phyloP scores from a whole-genome alignment of 2,888 invertebrate genomes.

The Eucera pruinosa region DNA sequence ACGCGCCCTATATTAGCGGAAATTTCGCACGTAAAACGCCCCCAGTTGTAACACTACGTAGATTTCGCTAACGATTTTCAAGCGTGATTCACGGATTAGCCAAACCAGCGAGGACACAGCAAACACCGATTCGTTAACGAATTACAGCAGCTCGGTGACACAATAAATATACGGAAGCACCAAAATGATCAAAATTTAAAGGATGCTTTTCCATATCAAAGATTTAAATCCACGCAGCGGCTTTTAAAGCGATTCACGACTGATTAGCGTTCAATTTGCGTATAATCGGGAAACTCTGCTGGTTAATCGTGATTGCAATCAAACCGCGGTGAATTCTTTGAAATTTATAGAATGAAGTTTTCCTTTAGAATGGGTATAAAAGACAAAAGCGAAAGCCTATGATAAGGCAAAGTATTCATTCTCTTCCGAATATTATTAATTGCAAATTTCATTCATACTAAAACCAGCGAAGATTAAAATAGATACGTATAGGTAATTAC shows the following conservation, averaged over 20 bases:
- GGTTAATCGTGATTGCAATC: conserved; percentile 10
- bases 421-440: too few relatives aligned
- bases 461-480: too few relatives aligned
- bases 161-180: conserved; percentile 23
- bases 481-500: too few relatives aligned
- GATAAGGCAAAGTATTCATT: too few relatives aligned
- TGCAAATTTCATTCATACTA: too few relatives aligned
- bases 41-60: neutral
- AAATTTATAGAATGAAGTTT: conserved; percentile 1
- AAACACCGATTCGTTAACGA: conserved; percentile 38
- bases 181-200: conserved; percentile 11
- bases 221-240: neutral
- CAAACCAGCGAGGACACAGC: conserved; percentile 12
- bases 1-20: conserved; percentile 9
- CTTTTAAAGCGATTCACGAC: conserved; percentile 7
- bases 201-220: neutral
- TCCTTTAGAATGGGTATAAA: too few relatives aligned
- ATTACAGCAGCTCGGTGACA: conserved; percentile 22
- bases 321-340: neutral
- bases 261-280: conserved; percentile 1
- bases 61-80: conserved; percentile 14
- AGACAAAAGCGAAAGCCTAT: too few relatives aligned
- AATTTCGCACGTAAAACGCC: conserved; percentile 5
- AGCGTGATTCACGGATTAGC: conserved; percentile 18
- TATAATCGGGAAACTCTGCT: conserved; percentile 30